A percentile compares a stretch with the other conserved stretches of the same genome.
Evolutionary conservation across 53 echinoderm and acorn worm species (phyloP).

Genomic region (Echinarachnius parma): DNA sequence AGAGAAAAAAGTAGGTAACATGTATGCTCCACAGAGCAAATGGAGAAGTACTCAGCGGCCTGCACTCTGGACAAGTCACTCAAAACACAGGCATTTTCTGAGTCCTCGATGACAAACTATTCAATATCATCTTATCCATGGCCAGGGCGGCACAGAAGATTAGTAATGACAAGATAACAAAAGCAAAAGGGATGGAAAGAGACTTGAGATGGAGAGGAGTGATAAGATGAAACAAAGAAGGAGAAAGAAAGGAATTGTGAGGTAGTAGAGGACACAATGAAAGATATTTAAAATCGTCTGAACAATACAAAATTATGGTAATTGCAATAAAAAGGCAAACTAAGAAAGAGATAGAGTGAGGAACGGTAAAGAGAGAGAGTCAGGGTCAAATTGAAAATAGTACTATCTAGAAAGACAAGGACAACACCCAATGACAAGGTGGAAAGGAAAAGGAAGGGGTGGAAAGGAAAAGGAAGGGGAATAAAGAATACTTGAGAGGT

Average conservation of each 20-base stretch:
- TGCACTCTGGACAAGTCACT: too few relatives aligned
- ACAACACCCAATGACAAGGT: background rate
- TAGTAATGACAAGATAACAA: too few relatives aligned
- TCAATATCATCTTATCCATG: too few relatives aligned
- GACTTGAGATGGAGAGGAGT: background rate
- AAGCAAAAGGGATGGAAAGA: too few relatives aligned
- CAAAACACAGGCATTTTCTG: too few relatives aligned
- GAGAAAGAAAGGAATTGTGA: background rate
- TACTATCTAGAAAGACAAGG: background rate
- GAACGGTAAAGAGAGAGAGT: background rate
- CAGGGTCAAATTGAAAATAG: background rate
- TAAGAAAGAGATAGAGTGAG: background rate
- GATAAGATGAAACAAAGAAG: background rate
- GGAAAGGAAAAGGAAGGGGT: background rate
- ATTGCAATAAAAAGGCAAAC: background rate
- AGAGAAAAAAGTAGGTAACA: background rate
- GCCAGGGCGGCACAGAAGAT: too few relatives aligned
- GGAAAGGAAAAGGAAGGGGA: conserved; percentile 22
- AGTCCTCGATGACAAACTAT: too few relatives aligned
- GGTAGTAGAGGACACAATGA: background rate
- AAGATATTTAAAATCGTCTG: too few relatives aligned
- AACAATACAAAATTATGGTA: too few relatives aligned
- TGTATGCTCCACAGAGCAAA: conserved; percentile 28
- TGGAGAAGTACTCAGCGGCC: conserved; percentile 25
- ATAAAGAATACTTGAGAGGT: background rate